A percentile compares a stretch with the other conserved stretches of the same genome.
These are phyloP conservation scores for Ridgeia piscesae DNA, from an alignment of 1,140 invertebrate genomes.

Conservation along the genomic window DNA sequence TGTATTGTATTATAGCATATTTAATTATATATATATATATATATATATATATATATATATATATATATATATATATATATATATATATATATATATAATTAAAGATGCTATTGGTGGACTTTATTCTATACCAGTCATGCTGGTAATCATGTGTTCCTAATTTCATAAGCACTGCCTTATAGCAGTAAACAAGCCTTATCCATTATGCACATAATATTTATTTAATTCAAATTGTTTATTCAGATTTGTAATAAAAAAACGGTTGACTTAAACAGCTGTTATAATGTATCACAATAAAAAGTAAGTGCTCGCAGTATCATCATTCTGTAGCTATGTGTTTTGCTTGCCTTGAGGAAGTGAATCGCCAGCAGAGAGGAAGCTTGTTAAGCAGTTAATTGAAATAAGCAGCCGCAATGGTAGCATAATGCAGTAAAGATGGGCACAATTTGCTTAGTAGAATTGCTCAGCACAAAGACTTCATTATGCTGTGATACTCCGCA, in stretches of 20 bases:
- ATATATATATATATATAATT: too few relatives aligned
- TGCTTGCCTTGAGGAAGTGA: background rate
- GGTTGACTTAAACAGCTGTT: background rate
- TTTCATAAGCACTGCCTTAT: too few relatives aligned
- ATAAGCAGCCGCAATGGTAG: background rate
- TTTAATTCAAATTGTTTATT: background rate
- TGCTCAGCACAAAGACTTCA: background rate
- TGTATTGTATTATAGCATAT: too few relatives aligned
- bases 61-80: too few relatives aligned
- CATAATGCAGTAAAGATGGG: background rate
- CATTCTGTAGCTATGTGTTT: background rate
- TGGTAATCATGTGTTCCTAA: too few relatives aligned
- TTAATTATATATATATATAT: too few relatives aligned
- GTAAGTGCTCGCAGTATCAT: background rate
- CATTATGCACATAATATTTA: background rate
- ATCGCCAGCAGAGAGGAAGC: background rate
- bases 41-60: too few relatives aligned
- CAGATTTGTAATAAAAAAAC: background rate
- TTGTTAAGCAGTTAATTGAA: slow-evolving; percentile 1
- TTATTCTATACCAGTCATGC: too few relatives aligned
- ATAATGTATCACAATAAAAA: background rate
- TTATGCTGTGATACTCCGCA: background rate
- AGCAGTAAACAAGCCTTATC: too few relatives aligned
- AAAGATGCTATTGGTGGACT: too few relatives aligned
- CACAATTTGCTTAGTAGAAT: background rate